Evolutionary conservation across 2,888 invertebrate genomes (phyloP), one percentile per base, ranked within the genome.

Genomic region (Phalera bucephala): DNA sequence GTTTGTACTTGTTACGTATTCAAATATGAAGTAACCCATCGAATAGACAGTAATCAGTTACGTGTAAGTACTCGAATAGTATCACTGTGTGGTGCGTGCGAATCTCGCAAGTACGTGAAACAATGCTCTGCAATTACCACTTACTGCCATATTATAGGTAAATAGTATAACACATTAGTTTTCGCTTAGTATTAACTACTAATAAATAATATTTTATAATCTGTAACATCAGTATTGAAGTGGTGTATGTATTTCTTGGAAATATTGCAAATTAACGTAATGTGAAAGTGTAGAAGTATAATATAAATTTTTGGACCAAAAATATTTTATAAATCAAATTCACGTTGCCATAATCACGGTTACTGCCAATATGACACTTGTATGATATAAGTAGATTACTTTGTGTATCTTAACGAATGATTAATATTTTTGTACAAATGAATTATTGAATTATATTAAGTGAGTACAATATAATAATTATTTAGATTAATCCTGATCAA

Each of bases 111-210:
- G 71, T 70, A 72, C 70, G 63, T 55, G 58, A 62, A 68, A 64
- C 64, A 66, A 69, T 67, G 64, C 70, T 70, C 69, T 72, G 64
- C 64, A 62, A 68, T 73, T 78, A 80, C 80, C 79, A 80, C 77
- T 75, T 81, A 87, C 88, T 88, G 88, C 88, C 88, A 87, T 88
- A 88, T 79, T 84, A 85, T 85, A 86, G 80, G 83, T 81, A 74
- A 74, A 53, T 81, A 80, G 76, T 64, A 77, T 75, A 82, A 77
- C 72, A 74, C n/a, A n/a, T n/a, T 83, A 82, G 79, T 76, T 70
- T 78, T 81, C 70, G 81, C 80, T 82, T 84, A 87, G 83, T 71
- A 71, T 74, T 78, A 77, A 74, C 64, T 54, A 72, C 66, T 80
- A 79, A 78, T 78, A 66, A 59, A 64, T 61, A 71, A 68, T 74